These are phyloP conservation scores for Phoeniculus purpureus DNA, from an alignment of 2,797 vertebrate genomes.

Conservation along the genomic window DNA sequence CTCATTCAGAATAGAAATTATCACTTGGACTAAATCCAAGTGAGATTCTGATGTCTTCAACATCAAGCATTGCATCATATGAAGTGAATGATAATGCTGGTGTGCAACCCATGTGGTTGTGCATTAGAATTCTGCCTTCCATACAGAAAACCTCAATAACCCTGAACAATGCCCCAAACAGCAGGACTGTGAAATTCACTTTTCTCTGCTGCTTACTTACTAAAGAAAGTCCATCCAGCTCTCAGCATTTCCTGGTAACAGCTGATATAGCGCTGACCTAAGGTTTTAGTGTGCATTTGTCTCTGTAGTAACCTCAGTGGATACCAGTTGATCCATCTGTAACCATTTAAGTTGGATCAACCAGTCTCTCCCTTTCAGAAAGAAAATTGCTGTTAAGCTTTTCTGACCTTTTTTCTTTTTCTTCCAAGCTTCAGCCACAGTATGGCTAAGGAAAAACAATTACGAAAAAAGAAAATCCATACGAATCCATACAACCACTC, in stretches of 20 bases:
- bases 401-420: constrained; percentile 1
- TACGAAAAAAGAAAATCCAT: neutral
- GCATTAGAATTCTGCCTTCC: neutral
- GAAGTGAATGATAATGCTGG: neutral
- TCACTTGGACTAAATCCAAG: neutral
- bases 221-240: neutral
- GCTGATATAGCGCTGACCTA: neutral
- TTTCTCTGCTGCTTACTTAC: neutral
- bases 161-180: neutral
- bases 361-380: constrained; percentile 4
- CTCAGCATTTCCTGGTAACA: neutral
- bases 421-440: neutral
- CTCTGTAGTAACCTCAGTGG: neutral
- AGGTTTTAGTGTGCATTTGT: neutral
- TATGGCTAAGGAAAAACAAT: neutral
- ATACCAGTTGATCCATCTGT: neutral
- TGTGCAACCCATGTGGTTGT: fast-evolving
- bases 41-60: neutral
- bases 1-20: neutral
- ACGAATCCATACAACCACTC: neutral
- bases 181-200: neutral
- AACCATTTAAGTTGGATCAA: constrained; percentile 3
- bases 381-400: neutral
- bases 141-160: neutral
- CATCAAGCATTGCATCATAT: neutral